Evolutionary conservation across 37 sponge, comb jelly and placozoan genomes (phyloP).

Genomic region (Beroe forskalii): DNA sequence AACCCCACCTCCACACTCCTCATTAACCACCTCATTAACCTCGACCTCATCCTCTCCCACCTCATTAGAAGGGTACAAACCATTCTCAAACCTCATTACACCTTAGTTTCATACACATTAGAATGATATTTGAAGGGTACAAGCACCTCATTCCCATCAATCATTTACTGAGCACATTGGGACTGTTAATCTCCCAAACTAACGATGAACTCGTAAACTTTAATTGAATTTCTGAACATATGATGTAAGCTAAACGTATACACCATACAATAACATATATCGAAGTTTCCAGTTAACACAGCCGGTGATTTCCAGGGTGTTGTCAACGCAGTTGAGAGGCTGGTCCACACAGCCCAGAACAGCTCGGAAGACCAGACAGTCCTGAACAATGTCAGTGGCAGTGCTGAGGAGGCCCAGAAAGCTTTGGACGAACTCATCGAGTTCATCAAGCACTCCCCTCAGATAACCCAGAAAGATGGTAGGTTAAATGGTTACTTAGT

Average conservation of each 20-base stretch:
- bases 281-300: no score
- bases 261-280: no score
- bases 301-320: slow-evolving; percentile 60
- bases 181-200: no score
- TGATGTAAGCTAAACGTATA: no score
- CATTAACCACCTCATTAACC: slow-evolving; percentile 16
- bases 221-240: no score
- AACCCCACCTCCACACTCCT: slow-evolving; percentile 21
- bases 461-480: slow-evolving; percentile 26
- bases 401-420: slow-evolving; percentile 64
- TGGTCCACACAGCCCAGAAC: slow-evolving; percentile 58
- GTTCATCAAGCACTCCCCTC: slow-evolving; percentile 50
- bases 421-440: slow-evolving; percentile 52
- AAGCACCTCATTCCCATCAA: no score
- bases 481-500: neutral
- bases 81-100: neutral
- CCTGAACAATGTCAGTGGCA: slow-evolving; percentile 55
- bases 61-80: neutral
- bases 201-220: no score
- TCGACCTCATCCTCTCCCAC: neutral
- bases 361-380: slow-evolving; percentile 26
- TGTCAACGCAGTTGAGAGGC: slow-evolving; percentile 14
- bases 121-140: neutral
- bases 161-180: no score
- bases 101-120: neutral